A percentile compares a stretch with the other conserved stretches of the same genome.
Conservation (phyloP, 2,888 invertebrate species). For the Thera obeliscata region DNA sequence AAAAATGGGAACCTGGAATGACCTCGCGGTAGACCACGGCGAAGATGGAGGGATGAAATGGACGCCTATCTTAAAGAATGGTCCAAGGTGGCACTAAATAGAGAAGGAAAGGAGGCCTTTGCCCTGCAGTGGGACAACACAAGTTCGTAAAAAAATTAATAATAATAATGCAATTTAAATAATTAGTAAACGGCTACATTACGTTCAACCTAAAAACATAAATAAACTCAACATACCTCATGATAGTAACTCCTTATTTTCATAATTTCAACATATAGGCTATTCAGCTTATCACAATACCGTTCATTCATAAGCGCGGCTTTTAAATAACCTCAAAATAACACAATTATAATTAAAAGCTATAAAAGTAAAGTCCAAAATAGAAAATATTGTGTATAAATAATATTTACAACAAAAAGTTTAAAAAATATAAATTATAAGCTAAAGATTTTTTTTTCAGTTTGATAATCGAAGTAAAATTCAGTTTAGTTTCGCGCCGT, state of each 20-base stretch:
- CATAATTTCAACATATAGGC: constrained; percentile 68
- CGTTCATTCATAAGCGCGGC: constrained; percentile 60
- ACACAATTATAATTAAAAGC: constrained; percentile 15
- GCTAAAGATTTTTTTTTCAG: constrained; percentile 13
- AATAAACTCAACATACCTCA: constrained; percentile 68
- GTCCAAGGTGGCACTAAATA: no score
- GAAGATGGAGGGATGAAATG: no score
- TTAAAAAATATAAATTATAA: neutral
- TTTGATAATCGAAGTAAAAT: constrained; percentile 48
- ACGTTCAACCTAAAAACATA: neutral
- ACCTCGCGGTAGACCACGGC: no score
- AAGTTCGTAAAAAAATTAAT: no score
- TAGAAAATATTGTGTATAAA: no score
- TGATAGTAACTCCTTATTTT: constrained; percentile 77
- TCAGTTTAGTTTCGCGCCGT: constrained; percentile 52
- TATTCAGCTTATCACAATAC: constrained; percentile 55
- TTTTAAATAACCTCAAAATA: constrained; percentile 32
- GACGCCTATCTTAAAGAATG: no score
- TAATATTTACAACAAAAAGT: no score
- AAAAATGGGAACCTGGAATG: no score
- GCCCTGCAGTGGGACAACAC: no score
- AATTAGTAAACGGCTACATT: no score
- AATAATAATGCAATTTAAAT: no score
- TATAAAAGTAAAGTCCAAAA: neutral
- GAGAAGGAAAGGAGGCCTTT: no score